Evolutionary conservation across 1,140 invertebrate genomes (phyloP), one percentile per base, ranked within the genome.

Genomic region (Calephelis virginiensis): DNA sequence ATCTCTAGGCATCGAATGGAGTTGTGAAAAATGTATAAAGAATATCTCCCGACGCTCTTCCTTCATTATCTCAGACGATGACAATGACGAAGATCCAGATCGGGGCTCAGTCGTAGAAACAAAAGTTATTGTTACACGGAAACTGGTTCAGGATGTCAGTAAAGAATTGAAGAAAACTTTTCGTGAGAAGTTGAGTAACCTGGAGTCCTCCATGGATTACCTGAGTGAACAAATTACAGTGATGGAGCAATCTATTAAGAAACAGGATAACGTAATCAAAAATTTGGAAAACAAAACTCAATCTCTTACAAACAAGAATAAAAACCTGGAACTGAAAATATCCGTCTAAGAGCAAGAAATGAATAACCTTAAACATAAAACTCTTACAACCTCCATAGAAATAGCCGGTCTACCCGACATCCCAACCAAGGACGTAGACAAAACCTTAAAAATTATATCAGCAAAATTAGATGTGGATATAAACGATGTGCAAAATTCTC

Each of bases 151-250:
- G 11, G 70, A 77, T n/a, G 72, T 79, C 9, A 75, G 68, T 53
- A 48, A 65, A 5, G 78, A 77, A 61, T 7, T 80, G 0, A 76
- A 76, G 38, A 80, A 80, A 67, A 72, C 69, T 7, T 68, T 77
- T 13, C 28, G 48, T 37, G 63, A 70, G 38, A 75, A 77, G 13
- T n/a, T 71, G 5, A 13, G 17, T 0, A 59, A 61, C 11, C 12
- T 71, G 0, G 70, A 71, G 45, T 6, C 59, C 6, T 68, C 71
- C 4, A 60, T 75, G 0, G 68, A 76, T 28, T 78, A 74, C 60
- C 10, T 73, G 7, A 70, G 74, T 47, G 72, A 74, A 8, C 72
- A 78, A 62, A 60, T 78, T 6, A 62, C n/a, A 6, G 67, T 14
- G 7, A 65, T 79, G 63, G 71, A 79, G 17, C 38, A 68, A 37